Percentiles rank a stretch among this genome's conserved stretches.
These are phyloP conservation scores for Sciurus vulgaris DNA, from an alignment of 2,797 vertebrate species.

Conservation along the genomic window DNA sequence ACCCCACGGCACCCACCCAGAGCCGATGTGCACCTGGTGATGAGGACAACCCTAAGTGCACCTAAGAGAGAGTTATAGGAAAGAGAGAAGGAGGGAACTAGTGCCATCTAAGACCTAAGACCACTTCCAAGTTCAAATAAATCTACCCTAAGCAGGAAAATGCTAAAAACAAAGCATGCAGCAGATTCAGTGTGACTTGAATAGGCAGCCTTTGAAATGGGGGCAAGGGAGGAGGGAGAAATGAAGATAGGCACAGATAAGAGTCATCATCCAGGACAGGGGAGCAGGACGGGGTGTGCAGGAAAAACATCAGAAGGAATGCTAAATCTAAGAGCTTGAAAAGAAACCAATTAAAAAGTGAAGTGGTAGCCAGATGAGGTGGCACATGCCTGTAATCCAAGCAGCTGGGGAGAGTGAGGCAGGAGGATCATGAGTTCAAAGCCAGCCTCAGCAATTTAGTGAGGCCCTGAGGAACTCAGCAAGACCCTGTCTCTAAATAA, in stretches of 20 bases:
- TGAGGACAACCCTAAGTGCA: neutral
- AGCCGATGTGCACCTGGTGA: fast-evolving
- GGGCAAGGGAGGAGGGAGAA: neutral
- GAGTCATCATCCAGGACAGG: neutral
- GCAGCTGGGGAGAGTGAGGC: no score
- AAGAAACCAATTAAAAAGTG: neutral
- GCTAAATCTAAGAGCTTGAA: neutral
- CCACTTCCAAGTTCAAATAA: no score
- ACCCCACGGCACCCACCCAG: fast-evolving
- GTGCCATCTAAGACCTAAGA: neutral
- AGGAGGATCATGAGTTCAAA: no score
- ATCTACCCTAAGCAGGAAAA: neutral
- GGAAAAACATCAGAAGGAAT: neutral
- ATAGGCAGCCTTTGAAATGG: neutral
- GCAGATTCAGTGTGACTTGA: no score
- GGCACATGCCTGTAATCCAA: no score
- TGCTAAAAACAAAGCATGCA: neutral
- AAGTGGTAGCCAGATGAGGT: neutral
- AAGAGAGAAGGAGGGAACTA: neutral
- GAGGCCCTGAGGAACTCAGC: no score
- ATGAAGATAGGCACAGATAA: no score
- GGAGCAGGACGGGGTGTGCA: neutral
- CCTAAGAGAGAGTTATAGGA: neutral
- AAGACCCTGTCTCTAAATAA: no score
- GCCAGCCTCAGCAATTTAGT: no score